A percentile compares a stretch with the other conserved stretches of the same genome.
These are phyloP conservation scores for Stramonita haemastoma DNA, from an alignment of 2,888 invertebrate species.

Conservation along the genomic window DNA sequence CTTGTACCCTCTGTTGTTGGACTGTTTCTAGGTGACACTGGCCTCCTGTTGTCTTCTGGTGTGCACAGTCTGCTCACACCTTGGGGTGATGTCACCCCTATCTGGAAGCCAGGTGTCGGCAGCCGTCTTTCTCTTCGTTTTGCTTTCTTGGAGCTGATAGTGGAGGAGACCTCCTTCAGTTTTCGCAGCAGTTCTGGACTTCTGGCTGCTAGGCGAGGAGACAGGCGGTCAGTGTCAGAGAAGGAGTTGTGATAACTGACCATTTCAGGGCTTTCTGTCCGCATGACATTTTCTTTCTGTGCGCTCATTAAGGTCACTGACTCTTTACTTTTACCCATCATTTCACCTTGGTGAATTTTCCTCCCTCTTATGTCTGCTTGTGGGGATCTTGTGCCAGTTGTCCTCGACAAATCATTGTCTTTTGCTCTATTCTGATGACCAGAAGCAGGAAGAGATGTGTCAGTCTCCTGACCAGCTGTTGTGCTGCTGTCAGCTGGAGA, in stretches of 20 bases:
- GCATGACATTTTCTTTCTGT: background rate
- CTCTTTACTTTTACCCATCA: background rate
- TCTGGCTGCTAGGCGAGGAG: slow-evolving; percentile 22
- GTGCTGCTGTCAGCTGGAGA: background rate
- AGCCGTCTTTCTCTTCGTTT: background rate
- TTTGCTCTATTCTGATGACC: background rate
- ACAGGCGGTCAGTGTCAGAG: background rate
- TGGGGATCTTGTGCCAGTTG: background rate
- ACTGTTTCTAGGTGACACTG: background rate
- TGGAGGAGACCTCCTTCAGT: slow-evolving; percentile 8
- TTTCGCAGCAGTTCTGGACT: background rate
- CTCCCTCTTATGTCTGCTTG: background rate
- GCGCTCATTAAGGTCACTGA: background rate
- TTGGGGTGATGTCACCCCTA: background rate
- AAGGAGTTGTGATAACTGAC: background rate
- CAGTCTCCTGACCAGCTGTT: background rate
- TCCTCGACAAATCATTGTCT: background rate
- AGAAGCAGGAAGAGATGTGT: background rate
- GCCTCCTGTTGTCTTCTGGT: background rate
- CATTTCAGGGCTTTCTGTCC: slow-evolving; percentile 11
- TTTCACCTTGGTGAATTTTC: background rate
- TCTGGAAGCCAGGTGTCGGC: background rate
- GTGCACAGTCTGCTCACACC: background rate
- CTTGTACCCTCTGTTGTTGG: background rate
- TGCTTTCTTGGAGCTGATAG: slow-evolving; percentile 6